Conservation (phyloP, 2,888 invertebrate genomes). For the Eupithecia centaureata region DNA sequence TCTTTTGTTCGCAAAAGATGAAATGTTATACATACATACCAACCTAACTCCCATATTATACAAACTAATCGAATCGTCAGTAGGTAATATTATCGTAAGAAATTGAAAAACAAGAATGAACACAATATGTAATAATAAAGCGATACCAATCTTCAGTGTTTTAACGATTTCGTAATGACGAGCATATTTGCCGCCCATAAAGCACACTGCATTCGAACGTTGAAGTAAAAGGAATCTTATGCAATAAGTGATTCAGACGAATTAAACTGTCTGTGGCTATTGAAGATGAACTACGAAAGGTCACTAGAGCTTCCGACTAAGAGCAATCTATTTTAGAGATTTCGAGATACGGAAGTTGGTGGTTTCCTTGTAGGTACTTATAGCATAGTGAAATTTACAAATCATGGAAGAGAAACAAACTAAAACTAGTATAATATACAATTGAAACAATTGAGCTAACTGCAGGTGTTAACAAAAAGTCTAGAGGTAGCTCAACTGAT, state of each 20-base stretch:
- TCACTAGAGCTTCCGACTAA: conserved; percentile 9
- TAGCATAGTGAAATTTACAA: no score
- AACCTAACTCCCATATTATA: not conserved
- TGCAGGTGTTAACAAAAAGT: no score
- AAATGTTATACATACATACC: not conserved
- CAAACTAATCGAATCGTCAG: not conserved
- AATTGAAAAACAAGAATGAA: no score
- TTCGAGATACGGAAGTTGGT: conserved; percentile 5
- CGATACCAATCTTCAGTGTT: conserved; percentile 21
- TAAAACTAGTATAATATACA: no score
- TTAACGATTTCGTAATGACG: conserved; percentile 36
- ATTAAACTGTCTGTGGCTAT: conserved; percentile 3
- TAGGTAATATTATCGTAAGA: not conserved
- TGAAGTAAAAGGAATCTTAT: conserved; percentile 55
- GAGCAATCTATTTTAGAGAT: conserved; percentile 7
- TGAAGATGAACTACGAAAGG: conserved; percentile 10
- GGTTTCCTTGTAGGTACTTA: not conserved
- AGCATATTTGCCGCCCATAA: conserved; percentile 35
- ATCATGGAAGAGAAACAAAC: no score
- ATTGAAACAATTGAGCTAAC: no score
- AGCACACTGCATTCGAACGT: conserved; percentile 40
- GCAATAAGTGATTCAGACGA: conserved; percentile 43
- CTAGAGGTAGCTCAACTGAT: no score
- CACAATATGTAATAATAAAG: conserved; percentile 40
- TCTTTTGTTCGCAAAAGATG: conserved; percentile 18